These are phyloP conservation scores for Hypotaenidia philippensis DNA, from an alignment of 2,797 vertebrate species.

Conservation along the genomic window DNA sequence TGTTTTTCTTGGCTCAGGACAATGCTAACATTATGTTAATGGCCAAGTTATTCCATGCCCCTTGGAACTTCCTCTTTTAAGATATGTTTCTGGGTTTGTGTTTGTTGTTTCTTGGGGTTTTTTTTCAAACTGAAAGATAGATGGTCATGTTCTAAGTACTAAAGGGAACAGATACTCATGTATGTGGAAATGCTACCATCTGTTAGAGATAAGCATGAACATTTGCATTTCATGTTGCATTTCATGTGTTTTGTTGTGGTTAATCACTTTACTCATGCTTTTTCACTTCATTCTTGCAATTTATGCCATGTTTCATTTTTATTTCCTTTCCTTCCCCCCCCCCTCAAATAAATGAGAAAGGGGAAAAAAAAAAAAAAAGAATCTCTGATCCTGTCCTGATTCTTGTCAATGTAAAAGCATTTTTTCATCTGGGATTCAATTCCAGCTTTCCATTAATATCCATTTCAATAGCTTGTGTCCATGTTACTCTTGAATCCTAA, in stretches of 20 bases:
- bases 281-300: neutral
- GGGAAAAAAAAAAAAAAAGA: rapidly evolving
- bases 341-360: neutral
- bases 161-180: neutral
- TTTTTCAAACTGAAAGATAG: neutral
- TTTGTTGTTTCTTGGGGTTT: rapidly evolving
- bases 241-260: neutral
- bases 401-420: neutral
- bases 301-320: neutral
- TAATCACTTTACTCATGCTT: neutral
- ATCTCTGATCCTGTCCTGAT: neutral
- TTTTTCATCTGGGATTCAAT: neutral
- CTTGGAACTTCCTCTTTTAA: neutral
- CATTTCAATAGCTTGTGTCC: neutral
- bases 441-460: neutral
- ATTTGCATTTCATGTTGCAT: neutral
- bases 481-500: no score
- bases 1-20: neutral
- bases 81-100: neutral
- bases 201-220: neutral
- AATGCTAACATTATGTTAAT: neutral
- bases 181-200: neutral
- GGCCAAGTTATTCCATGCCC: neutral
- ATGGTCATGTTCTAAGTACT: neutral
- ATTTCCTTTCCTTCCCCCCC: neutral